Base-by-base conservation (phyloP, 2,888 invertebrate species). In the Nipponacmea schrenckii region DNA sequence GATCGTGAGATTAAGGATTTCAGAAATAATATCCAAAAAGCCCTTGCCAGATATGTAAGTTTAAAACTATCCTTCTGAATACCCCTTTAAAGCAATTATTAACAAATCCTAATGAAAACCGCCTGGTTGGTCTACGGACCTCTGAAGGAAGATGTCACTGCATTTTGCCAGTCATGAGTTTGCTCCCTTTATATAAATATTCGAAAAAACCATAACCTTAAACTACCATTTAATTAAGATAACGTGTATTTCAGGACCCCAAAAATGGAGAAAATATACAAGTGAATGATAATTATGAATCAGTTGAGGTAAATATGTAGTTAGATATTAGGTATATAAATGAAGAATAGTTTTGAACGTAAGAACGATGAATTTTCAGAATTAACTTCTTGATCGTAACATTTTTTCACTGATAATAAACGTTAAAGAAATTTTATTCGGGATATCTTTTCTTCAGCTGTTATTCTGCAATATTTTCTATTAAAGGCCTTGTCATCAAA, bases 401-500 rank as follows among this genome's bases (percentile, higher is more conserved):
- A n/a, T n/a, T n/a, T n/a, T n/a, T n/a, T n/a, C n/a, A n/a, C n/a
- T n/a, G n/a, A n/a, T n/a, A n/a, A n/a, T n/a, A n/a, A n/a, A n/a
- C n/a, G n/a, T n/a, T n/a, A n/a, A n/a, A n/a, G n/a, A n/a, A 39
- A 39, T 39, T 5, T 39, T 39, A 5, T 5, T 39, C 7, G 31
- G 31, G 31, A 4, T 31, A 31, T 39, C n/a, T n/a, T n/a, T n/a
- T n/a, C 31, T 31, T 31, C 31, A 31, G 31, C 31, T 4, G 7
- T 7, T 31, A 31, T 31, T 31, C 31, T 31, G 4, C 39, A 7
- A 39, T 7, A 39, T 39, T 39, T 39, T 63, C 44, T 50, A 24
- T 77, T 80, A n/a, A 75, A 86, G 86, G 78, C 79, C 1, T 68
- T 86, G 31, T 77, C 84, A 1, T 77, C 79, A 0, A 85, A 86